These are phyloP conservation scores for Taxidea taxus DNA, from an alignment of 2,113 vertebrate species.

Conservation along the genomic window DNA sequence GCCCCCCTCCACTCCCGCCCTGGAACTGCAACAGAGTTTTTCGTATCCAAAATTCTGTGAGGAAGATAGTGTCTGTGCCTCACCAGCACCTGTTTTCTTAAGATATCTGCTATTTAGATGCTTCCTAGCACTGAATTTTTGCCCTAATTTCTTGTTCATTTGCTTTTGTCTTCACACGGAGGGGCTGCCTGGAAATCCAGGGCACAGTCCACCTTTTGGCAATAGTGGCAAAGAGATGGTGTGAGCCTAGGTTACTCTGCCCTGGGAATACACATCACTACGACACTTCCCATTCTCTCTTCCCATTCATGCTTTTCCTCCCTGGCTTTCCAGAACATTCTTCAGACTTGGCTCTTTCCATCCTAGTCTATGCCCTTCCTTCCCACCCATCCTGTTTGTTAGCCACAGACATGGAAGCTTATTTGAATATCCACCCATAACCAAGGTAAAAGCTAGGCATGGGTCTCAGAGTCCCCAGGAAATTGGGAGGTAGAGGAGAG, in stretches of 20 bases:
- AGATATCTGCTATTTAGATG: background rate
- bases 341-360: background rate
- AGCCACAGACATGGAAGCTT: background rate
- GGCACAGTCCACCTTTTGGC: background rate
- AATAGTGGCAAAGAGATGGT: too few relatives aligned
- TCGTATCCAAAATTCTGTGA: background rate
- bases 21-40: background rate
- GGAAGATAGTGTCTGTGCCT: background rate
- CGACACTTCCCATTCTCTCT: background rate
- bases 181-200: background rate
- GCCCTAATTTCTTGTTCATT: background rate
- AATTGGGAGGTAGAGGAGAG: accelerated
- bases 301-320: background rate
- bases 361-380: background rate
- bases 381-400: background rate
- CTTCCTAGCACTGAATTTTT: background rate
- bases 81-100: background rate
- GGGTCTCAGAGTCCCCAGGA: too few relatives aligned
- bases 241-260: background rate
- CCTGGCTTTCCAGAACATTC: background rate
- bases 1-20: background rate
- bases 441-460: background rate
- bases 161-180: background rate
- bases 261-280: background rate
- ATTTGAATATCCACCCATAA: background rate